Conservation (phyloP, 2,888 invertebrate species). For the Parapristionchus giblindavisi region DNA sequence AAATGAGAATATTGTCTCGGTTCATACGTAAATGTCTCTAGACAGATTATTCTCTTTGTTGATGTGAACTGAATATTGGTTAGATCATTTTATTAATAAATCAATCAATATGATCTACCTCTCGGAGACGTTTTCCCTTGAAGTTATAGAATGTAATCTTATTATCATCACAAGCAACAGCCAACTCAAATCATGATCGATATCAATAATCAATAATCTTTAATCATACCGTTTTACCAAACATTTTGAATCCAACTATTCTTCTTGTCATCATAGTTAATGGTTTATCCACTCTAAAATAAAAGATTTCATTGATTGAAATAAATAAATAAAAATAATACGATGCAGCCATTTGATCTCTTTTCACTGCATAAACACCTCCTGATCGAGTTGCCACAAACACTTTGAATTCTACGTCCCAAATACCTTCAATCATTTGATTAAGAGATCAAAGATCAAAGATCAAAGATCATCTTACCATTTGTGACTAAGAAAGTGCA, state of each 20-base stretch:
- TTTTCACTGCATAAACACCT: background rate
- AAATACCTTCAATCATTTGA: background rate
- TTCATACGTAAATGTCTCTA: slow-evolving; percentile 29
- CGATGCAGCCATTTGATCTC: slow-evolving; percentile 2
- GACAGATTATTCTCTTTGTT: background rate
- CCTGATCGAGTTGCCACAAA: slow-evolving; percentile 15
- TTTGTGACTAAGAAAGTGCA: background rate
- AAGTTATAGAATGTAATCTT: slow-evolving; percentile 28
- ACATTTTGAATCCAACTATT: slow-evolving; percentile 5
- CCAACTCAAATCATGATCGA: background rate
- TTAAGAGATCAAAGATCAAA: slow-evolving; percentile 9
- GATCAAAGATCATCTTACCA: background rate
- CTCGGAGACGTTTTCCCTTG: slow-evolving; percentile 6
- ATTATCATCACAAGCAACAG: slow-evolving; percentile 14
- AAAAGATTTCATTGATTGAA: background rate
- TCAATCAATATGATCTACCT: slow-evolving; percentile 4
- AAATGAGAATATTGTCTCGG: slow-evolving; percentile 26
- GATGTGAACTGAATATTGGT: background rate
- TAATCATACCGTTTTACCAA: background rate
- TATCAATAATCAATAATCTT: background rate
- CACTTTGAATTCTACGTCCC: slow-evolving; percentile 26
- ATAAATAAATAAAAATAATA: background rate
- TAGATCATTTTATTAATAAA: background rate
- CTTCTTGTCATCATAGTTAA: background rate
- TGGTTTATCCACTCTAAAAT: background rate